phyloP scores from a whole-genome alignment of 2,797 vertebrate species.

The Lagothrix lagotricha region DNA sequence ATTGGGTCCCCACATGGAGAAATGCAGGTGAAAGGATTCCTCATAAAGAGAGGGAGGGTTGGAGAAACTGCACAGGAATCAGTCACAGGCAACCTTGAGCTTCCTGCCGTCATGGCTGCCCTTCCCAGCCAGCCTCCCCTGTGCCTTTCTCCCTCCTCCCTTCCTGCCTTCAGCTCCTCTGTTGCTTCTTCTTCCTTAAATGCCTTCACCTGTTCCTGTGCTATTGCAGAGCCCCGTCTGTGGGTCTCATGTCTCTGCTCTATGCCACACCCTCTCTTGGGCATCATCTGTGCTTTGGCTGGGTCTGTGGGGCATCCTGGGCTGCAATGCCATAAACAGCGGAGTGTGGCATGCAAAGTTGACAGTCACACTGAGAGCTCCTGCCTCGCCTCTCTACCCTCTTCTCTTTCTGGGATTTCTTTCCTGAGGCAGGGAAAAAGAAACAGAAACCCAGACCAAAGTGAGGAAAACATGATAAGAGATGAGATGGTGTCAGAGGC shows the following conservation, averaged over 20 bases:
- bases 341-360: background rate
- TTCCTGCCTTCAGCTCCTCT: background rate
- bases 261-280: background rate
- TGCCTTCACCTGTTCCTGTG: background rate
- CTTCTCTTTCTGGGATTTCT: background rate
- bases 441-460: background rate
- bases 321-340: background rate
- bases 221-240: background rate
- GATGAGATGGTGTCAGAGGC: background rate
- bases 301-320: background rate
- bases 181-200: background rate
- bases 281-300: background rate
- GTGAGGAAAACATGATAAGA: background rate
- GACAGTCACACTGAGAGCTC: background rate
- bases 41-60: background rate
- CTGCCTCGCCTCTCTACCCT: background rate
- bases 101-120: rapidly evolving
- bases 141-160: rapidly evolving
- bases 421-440: background rate
- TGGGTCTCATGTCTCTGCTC: background rate
- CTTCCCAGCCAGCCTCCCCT: background rate
- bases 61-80: background rate
- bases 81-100: background rate
- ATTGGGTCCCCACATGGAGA: background rate
- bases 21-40: rapidly evolving